These are phyloP conservation scores for Bungarus multicinctus DNA, from an alignment of 2,113 vertebrate genomes.

Conservation along the genomic window DNA sequence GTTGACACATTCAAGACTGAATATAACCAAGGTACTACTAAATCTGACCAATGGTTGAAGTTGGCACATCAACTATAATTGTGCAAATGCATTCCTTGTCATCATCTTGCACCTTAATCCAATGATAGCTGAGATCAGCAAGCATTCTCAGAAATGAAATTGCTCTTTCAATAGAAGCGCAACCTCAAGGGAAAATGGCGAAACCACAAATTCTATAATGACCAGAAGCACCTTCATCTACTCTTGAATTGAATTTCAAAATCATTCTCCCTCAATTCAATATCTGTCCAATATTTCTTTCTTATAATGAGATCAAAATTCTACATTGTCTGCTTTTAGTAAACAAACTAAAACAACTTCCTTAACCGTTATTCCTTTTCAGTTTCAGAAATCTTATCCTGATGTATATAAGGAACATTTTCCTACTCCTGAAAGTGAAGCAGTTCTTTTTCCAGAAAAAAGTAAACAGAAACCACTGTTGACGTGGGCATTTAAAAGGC, in stretches of 20 bases:
- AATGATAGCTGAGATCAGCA: neutral
- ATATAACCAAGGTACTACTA: neutral
- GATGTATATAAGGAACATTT: conserved; percentile 79
- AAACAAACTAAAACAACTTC: neutral
- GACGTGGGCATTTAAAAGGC: conserved; percentile 77
- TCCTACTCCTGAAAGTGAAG: conserved; percentile 81
- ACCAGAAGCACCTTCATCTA: neutral
- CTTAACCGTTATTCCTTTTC: conserved; percentile 20
- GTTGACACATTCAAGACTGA: neutral
- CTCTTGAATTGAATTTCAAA: neutral
- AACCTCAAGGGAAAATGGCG: neutral
- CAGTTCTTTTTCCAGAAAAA: conserved; percentile 75
- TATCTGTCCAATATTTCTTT: neutral
- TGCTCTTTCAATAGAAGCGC: neutral
- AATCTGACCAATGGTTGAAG: neutral
- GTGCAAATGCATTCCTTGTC: neutral
- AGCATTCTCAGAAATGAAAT: neutral
- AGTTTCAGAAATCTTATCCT: conserved; percentile 88
- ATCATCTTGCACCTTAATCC: neutral
- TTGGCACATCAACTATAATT: neutral
- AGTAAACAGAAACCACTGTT: conserved; percentile 72
- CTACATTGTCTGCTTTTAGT: neutral
- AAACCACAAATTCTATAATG: neutral
- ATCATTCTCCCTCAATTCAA: neutral
- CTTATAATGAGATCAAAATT: neutral